Evolutionary conservation across 2,888 invertebrate species (phyloP).

Genomic region (Tiphia femorata): DNA sequence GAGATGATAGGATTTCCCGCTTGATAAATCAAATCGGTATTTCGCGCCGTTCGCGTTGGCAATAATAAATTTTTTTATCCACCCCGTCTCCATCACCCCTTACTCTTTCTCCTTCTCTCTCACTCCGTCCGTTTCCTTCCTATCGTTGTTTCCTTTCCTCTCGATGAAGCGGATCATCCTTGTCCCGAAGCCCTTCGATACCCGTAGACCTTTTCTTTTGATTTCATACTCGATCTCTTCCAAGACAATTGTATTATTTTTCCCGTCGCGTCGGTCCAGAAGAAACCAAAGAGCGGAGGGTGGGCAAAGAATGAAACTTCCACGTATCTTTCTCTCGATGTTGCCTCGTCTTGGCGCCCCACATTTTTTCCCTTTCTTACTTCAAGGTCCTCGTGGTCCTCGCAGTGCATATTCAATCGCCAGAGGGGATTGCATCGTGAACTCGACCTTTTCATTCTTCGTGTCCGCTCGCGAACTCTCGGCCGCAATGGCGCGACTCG

Average conservation of each 20-base stretch:
- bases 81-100: constrained; percentile 18
- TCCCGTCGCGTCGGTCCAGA: neutral
- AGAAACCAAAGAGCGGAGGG: neutral
- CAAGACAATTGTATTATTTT: neutral
- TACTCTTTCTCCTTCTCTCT: constrained; percentile 8
- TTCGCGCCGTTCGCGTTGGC: constrained; percentile 38
- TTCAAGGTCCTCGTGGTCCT: too few relatives aligned
- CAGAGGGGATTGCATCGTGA: neutral
- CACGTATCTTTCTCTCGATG: too few relatives aligned
- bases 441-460: neutral
- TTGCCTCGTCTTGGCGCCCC: too few relatives aligned
- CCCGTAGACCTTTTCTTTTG: neutral
- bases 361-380: neutral
- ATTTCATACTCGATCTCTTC: neutral
- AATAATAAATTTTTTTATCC: constrained; percentile 55
- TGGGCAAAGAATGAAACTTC: too few relatives aligned
- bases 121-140: constrained; percentile 2
- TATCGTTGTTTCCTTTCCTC: neutral
- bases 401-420: too few relatives aligned
- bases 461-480: constrained; percentile 1
- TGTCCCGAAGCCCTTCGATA: neutral
- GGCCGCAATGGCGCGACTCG: constrained; percentile 4
- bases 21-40: constrained; percentile 66
- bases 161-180: neutral
- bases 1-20: constrained; percentile 63